Conservation (phyloP, 2,797 vertebrate species). For the Poeciliopsis presidionis region DNA sequence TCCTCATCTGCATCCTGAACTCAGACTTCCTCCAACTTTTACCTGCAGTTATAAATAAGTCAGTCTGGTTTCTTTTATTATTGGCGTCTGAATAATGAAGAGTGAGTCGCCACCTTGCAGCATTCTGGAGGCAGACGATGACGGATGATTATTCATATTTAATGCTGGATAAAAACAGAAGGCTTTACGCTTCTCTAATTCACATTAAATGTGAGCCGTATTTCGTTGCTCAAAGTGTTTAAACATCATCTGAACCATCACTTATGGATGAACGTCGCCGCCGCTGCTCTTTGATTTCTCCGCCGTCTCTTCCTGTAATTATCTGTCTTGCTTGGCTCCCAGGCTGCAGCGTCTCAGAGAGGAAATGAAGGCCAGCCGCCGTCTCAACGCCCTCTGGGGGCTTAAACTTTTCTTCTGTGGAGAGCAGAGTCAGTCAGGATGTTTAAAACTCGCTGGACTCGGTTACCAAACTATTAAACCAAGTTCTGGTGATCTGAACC, state of each 20-base stretch:
- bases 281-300: slow-evolving; percentile 20
- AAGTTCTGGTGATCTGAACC: neutral
- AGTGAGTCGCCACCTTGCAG: neutral
- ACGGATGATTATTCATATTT: neutral
- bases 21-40: neutral
- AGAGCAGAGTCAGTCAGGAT: neutral
- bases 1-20: neutral
- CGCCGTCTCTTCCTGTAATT: slow-evolving; percentile 19
- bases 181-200: neutral
- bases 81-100: neutral
- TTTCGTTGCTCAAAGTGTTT: slow-evolving; percentile 3
- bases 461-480: slow-evolving; percentile 7
- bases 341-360: slow-evolving; percentile 27
- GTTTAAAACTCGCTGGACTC: slow-evolving; percentile 9
- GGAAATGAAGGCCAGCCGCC: slow-evolving; percentile 38
- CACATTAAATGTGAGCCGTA: neutral
- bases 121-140: neutral
- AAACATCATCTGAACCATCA: slow-evolving; percentile 7
- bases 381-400: slow-evolving; percentile 31
- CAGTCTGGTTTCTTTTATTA: neutral
- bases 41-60: neutral
- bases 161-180: neutral
- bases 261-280: slow-evolving; percentile 16
- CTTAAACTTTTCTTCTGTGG: slow-evolving; percentile 20
- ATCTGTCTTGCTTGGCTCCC: slow-evolving; percentile 23